These are phyloP conservation scores for Henricia sp. DNA, from an alignment of 53 echinoderm and acorn worm species.

Conservation along the genomic window DNA sequence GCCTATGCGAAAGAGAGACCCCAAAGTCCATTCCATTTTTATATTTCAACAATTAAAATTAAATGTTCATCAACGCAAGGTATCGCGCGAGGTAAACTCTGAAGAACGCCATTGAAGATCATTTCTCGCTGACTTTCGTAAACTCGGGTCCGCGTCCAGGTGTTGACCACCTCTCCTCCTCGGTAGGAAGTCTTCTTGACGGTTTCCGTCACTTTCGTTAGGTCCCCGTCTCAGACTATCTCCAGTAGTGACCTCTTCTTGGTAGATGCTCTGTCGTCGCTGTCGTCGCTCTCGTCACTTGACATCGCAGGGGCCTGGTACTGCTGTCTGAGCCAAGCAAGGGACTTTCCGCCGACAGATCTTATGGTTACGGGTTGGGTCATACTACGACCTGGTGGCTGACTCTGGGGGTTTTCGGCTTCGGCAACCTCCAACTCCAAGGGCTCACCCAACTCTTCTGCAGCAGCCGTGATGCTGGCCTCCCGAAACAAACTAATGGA, in stretches of 20 bases:
- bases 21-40: background rate
- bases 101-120: background rate
- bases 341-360: background rate
- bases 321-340: background rate
- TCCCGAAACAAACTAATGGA: too few relatives aligned
- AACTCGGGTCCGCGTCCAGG: background rate
- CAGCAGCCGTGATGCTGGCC: too few relatives aligned
- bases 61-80: background rate
- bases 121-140: background rate
- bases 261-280: too few relatives aligned
- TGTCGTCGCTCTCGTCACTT: background rate
- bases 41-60: background rate
- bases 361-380: too few relatives aligned
- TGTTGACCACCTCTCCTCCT: background rate
- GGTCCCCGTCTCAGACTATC: background rate
- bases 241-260: background rate
- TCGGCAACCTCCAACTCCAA: too few relatives aligned
- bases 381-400: background rate
- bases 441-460: too few relatives aligned
- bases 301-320: background rate
- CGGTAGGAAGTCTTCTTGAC: background rate
- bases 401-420: too few relatives aligned
- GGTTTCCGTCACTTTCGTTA: background rate
- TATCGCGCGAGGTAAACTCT: background rate
- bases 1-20: too few relatives aligned